Evolutionary conservation across 2,797 vertebrate species (phyloP), one percentile per base, ranked within the genome.

Genomic region (Dromococcyx pavoninus): DNA sequence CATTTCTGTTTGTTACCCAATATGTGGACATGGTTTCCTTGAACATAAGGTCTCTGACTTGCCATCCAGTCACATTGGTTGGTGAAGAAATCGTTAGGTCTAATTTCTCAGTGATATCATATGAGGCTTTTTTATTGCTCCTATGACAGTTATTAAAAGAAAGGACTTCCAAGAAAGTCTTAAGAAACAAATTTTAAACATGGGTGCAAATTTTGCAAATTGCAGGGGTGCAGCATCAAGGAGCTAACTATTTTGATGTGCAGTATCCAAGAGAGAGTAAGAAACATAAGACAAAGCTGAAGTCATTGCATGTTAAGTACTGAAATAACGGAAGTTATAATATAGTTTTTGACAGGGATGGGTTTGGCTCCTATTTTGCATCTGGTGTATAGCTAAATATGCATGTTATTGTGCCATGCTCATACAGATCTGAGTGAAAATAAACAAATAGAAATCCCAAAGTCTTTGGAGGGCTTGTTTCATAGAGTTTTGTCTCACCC

Each of bases 101-200:
- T 96, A 89, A 95, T 94, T 97, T 92, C 32, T 83, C 77, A 85
- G 41, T 93, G 87, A 91, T 73, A 61, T 41, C 4, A 54, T 88
- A 64, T 93, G 50, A 95, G 21, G 39, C 12, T 95, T 72, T 80
- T 51, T 62, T 5, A 8, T 93, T 88, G 43, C 44, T 94, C 4
- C 39, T 66, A 41, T 41, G 17, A 83, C 2, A 28, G 41, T 15
- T 48, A 87, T 64, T 89, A 75, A 81, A 83, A 56, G 80, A 17
- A 88, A 66, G 3, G 48, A 30, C 90, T 84, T 64, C 41, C 41
- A 61, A 61, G 7, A n/a, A 90, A 78, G 15, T 35, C 58, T 86
- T 75, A 62, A 71, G n/a, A 88, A 73, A 21, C 3, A 81, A 91
- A n/a, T n/a, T n/a, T n/a, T n/a, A n/a, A n/a, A n/a, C n/a, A n/a